Conservation (phyloP, 1,140 invertebrate genomes). For the Ostrea denselamellosa region DNA sequence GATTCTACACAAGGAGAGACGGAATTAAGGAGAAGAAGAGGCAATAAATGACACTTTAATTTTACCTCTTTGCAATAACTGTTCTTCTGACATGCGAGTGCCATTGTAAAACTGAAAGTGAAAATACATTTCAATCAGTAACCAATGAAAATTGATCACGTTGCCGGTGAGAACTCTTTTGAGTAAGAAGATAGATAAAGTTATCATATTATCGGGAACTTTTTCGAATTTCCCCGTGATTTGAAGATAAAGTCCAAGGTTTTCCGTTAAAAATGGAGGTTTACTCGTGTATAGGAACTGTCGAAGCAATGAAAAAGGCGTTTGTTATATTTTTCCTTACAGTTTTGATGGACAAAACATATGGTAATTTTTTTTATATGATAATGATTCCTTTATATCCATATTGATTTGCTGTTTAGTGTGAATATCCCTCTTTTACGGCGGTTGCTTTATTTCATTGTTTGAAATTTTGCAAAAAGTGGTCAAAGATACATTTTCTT, state of each 20-base stretch:
- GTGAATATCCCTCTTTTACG: not conserved
- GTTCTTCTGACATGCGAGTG: not conserved
- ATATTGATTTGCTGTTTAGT: too few species aligned
- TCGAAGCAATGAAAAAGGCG: not conserved
- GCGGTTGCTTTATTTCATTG: too few species aligned
- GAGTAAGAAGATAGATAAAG: not conserved
- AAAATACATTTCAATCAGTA: not conserved
- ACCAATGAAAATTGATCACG: conserved; percentile 33
- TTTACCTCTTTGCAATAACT: not conserved
- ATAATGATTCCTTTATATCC: too few species aligned
- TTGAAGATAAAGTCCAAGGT: not conserved
- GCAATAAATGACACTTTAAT: too few species aligned
- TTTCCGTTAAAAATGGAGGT: conserved; percentile 1
- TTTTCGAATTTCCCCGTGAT: conserved; percentile 1
- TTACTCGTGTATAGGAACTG: not conserved
- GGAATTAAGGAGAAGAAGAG: too few species aligned
- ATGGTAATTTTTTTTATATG: not conserved
- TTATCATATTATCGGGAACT: not conserved
- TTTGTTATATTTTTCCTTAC: not conserved
- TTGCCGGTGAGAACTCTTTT: conserved; percentile 37
- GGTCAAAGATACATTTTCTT: too few species aligned
- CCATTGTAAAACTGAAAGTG: conserved; percentile 7
- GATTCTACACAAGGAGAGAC: too few species aligned
- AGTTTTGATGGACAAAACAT: not conserved
- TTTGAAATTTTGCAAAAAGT: too few species aligned